These are phyloP conservation scores for Tragulus kanchil DNA, from an alignment of 2,113 vertebrate genomes.

Conservation along the genomic window DNA sequence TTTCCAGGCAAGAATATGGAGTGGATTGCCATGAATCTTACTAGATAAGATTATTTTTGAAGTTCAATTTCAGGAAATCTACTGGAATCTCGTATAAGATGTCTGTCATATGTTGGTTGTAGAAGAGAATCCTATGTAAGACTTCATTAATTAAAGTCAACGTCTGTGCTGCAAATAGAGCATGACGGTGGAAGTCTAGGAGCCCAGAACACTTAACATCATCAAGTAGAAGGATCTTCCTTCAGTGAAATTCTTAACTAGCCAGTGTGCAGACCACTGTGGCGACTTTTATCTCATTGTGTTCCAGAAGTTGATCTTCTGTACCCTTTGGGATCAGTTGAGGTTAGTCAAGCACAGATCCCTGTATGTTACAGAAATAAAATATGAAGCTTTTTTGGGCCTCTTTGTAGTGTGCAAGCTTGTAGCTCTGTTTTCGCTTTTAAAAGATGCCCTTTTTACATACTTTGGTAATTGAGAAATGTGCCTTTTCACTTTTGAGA, in stretches of 20 bases:
- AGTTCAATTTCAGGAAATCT: neutral
- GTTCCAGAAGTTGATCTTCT: neutral
- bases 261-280: neutral
- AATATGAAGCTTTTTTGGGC: neutral
- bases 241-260: neutral
- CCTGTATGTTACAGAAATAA: constrained; percentile 19
- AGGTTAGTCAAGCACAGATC: neutral
- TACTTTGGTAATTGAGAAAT: neutral
- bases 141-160: neutral
- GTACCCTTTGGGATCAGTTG: neutral
- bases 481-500: constrained; percentile 18
- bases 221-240: neutral
- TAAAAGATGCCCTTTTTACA: neutral
- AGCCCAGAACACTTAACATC: neutral
- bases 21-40: neutral
- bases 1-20: neutral
- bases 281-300: neutral
- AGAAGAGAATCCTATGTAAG: neutral
- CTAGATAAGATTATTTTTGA: neutral
- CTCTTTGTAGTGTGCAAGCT: neutral
- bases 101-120: neutral
- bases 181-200: neutral
- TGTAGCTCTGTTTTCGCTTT: neutral
- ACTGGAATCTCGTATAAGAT: neutral
- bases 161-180: neutral